phyloP scores from a whole-genome alignment of 92 coral and sea anemone genomes.

The Parazoanthus swiftii region DNA sequence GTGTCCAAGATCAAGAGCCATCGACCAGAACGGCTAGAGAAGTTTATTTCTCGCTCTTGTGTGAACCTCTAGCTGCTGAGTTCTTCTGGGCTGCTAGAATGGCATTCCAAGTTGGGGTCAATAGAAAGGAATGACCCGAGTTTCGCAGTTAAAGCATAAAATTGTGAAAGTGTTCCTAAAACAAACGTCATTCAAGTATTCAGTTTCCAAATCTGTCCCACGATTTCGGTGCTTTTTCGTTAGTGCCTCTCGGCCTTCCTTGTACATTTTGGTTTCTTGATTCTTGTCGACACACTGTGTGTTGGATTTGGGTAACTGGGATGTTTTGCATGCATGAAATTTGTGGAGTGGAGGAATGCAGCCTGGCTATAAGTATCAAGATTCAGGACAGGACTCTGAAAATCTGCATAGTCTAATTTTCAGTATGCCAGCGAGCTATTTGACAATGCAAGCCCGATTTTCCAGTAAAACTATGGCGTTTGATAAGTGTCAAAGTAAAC shows the following conservation, averaged over 20 bases:
- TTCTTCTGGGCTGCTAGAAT: not conserved
- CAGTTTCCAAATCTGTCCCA: not conserved
- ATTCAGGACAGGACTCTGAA: constrained; percentile 10
- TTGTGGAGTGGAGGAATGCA: constrained; percentile 13
- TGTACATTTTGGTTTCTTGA: not conserved
- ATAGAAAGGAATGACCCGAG: not conserved
- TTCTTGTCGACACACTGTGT: not conserved
- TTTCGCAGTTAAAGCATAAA: not conserved
- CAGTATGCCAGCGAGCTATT: no score
- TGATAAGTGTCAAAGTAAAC: not conserved
- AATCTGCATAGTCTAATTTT: not conserved
- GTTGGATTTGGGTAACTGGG: constrained; percentile 15
- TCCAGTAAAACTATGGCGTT: not conserved
- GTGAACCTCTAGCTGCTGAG: not conserved
- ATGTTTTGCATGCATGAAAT: constrained; percentile 62
- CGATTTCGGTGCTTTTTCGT: not conserved
- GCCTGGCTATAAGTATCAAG: not conserved
- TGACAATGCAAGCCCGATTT: not conserved
- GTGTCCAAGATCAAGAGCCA: not conserved
- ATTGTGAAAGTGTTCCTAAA: not conserved
- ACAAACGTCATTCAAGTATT: not conserved
- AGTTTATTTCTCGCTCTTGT: not conserved
- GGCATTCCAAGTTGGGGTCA: not conserved
- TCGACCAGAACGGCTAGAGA: not conserved
- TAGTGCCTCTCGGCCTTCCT: not conserved